These are phyloP conservation scores for Steromphala cineraria DNA, from an alignment of 2,888 invertebrate genomes.

Conservation along the genomic window DNA sequence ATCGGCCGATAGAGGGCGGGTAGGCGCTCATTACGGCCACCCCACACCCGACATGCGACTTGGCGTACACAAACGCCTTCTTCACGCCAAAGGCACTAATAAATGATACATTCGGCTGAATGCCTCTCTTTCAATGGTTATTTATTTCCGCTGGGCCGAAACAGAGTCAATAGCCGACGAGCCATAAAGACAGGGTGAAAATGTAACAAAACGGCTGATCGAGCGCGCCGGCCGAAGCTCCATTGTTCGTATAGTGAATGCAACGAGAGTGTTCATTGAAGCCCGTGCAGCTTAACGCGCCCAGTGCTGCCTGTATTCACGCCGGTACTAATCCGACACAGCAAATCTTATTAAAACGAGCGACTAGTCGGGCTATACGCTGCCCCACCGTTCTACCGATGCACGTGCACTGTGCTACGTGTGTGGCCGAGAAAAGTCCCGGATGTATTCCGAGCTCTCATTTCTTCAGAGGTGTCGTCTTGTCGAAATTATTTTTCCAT, in stretches of 20 bases:
- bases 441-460: not conserved
- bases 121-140: slow-evolving; percentile 26
- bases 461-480: not conserved
- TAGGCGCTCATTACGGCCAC: not conserved
- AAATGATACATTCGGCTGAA: slow-evolving; percentile 29
- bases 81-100: slow-evolving; percentile 20
- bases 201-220: slow-evolving; percentile 31
- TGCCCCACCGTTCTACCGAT: not conserved
- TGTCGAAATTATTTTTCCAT: slow-evolving; percentile 25
- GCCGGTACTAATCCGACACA: slow-evolving; percentile 27
- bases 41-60: not conserved
- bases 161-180: slow-evolving; percentile 1
- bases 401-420: slow-evolving; percentile 24
- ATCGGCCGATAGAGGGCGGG: not conserved
- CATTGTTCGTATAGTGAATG: slow-evolving; percentile 19
- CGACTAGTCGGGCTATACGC: slow-evolving; percentile 22
- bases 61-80: not conserved
- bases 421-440: slow-evolving; percentile 21
- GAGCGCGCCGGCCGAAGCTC: slow-evolving; percentile 2
- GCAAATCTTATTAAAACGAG: slow-evolving; percentile 31
- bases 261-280: slow-evolving; percentile 20
- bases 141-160: slow-evolving; percentile 29
- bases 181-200: slow-evolving; percentile 33
- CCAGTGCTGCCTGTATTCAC: slow-evolving; percentile 21
- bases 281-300: slow-evolving; percentile 21